These are phyloP conservation scores for Cinclus mexicanus DNA, from an alignment of 2,113 vertebrate species.

Conservation along the genomic window DNA sequence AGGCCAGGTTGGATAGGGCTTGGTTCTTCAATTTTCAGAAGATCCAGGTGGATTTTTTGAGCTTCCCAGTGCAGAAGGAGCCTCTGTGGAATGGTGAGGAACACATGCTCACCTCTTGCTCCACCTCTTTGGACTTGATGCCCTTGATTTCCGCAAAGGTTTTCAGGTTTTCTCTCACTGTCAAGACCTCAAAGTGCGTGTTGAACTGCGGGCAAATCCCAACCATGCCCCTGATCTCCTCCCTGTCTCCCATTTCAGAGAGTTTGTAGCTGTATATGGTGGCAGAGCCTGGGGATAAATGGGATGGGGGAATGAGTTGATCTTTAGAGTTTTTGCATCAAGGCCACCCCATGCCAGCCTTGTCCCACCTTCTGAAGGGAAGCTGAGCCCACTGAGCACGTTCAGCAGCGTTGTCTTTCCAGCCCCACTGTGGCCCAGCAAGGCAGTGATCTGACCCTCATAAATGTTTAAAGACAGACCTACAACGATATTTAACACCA, in stretches of 20 bases:
- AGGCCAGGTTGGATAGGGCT: accelerated
- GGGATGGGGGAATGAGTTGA: accelerated
- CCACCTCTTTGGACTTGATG: conserved; percentile 75
- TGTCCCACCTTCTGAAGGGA: conserved; percentile 76
- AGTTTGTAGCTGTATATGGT: conserved; percentile 80
- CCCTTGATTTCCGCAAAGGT: conserved; percentile 91
- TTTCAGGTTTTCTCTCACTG: conserved; percentile 88
- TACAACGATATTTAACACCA: conserved; percentile 15
- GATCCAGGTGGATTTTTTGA: neutral
- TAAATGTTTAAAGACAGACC: conserved; percentile 87
- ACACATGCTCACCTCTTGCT: conserved; percentile 43
- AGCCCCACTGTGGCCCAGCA: conserved; percentile 92
- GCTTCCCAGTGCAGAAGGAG: neutral
- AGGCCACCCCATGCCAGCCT: neutral
- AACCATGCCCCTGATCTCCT: conserved; percentile 77
- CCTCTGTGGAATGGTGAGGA: accelerated
- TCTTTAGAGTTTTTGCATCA: neutral
- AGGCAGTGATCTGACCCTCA: conserved; percentile 92
- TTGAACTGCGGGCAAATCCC: conserved; percentile 92
- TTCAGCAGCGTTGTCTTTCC: conserved; percentile 90
- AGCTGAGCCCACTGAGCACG: conserved; percentile 83
- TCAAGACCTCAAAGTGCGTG: conserved; percentile 87
- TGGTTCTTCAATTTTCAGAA: neutral
- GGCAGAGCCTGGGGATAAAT: conserved; percentile 73
- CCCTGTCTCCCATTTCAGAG: conserved; percentile 72